Base-by-base conservation (phyloP, 2,113 vertebrate genomes). In the Leucopsar rothschildi region DNA sequence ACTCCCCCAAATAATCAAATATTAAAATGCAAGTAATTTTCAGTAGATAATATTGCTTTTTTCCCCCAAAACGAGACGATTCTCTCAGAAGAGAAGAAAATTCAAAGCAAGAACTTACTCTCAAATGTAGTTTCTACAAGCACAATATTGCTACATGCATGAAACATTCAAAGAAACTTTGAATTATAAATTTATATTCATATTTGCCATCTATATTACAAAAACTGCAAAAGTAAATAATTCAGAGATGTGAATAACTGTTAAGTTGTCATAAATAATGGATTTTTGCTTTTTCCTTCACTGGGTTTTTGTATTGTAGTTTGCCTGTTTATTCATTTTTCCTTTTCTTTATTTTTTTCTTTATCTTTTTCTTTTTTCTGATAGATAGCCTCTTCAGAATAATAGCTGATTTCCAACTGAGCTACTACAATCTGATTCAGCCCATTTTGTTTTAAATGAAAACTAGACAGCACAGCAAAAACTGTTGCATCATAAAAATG, bases 381-480 rank as follows among this genome's bases (percentile, higher is more conserved):
- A 53, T 55, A 31, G 13, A 53, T 71, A 82, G 1, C 11, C 19
- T 79, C 22, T 79, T 49, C 50, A 85, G 47, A 88, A 61, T 45
- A 91, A 76, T n/a, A 88, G 21, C 25, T 82, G 40, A 49, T 80
- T 88, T 90, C 23, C 31, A 80, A 80, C 19, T 76, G 15, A 78
- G 27, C 35, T 77, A 45, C 66, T 57, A 31, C 45, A 44, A 9
- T 33, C 21, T 73, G 56, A 75, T 81, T 86, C 37, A 50, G 20
- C 45, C 59, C 18, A 80, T 82, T 86, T 94, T 88, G 8, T 73
- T 93, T 93, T 37, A 81, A 90, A 90, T 60, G 37, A 90, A 94
- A 96, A 92, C 37, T 73, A 83, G 40, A 73, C 27, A 87, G 35
- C 53, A 78, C 12, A 66, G 57, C 42, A 90, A 59, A 91, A 84